phyloP scores from a whole-genome alignment of 2,797 vertebrate genomes.

The Dendrocincla fuliginosa region DNA sequence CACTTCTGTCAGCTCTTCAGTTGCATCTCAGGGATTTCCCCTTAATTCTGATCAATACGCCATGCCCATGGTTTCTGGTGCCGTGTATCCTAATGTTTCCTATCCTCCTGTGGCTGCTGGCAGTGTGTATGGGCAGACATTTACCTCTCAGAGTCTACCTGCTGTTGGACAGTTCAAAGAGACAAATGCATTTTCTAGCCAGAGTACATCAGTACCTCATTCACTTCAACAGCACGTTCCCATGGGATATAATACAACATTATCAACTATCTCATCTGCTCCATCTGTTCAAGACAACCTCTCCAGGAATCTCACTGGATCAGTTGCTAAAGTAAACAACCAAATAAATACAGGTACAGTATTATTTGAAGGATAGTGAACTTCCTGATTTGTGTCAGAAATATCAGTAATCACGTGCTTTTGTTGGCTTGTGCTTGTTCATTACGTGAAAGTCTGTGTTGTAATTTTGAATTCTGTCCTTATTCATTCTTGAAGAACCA shows the following conservation, averaged over 20 bases:
- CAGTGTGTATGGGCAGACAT: slow-evolving; percentile 79
- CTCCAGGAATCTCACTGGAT: slow-evolving; percentile 61
- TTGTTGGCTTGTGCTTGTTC: neutral
- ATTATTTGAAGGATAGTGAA: neutral
- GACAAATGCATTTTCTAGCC: slow-evolving; percentile 66
- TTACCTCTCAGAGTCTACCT: slow-evolving; percentile 79
- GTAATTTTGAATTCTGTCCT: neutral
- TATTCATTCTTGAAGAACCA: neutral
- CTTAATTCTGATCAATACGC: slow-evolving; percentile 76
- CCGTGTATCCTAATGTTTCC: slow-evolving; percentile 81
- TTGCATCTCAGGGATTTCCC: slow-evolving; percentile 81
- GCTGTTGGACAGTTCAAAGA: slow-evolving; percentile 62
- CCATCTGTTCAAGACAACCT: slow-evolving; percentile 72
- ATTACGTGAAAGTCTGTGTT: neutral
- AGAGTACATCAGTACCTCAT: slow-evolving; percentile 70
- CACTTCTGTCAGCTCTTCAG: slow-evolving; percentile 76
- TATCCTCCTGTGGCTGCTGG: slow-evolving; percentile 83
- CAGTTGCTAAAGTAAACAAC: slow-evolving; percentile 75
- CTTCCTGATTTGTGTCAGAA: neutral
- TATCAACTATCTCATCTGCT: slow-evolving; percentile 63
- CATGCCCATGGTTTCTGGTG: slow-evolving; percentile 69
- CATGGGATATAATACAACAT: slow-evolving; percentile 66
- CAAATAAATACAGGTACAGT: slow-evolving; percentile 81
- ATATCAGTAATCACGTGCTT: neutral
- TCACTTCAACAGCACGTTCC: slow-evolving; percentile 79